Evolutionary conservation across 2,888 invertebrate species (phyloP), one percentile per base, ranked within the genome.

Genomic region (Parthenolecanium corni): DNA sequence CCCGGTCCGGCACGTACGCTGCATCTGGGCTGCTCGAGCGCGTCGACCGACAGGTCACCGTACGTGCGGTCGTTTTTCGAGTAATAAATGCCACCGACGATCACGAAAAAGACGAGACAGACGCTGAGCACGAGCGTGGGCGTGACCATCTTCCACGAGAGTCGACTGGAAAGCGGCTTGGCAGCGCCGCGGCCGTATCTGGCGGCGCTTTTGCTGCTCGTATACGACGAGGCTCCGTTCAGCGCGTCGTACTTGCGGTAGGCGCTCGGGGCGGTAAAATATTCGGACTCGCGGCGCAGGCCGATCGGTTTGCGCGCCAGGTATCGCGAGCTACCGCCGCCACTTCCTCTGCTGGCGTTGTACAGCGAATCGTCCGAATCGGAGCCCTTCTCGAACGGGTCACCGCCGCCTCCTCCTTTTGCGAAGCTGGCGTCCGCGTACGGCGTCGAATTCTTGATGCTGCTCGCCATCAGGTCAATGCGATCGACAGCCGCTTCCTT

Each of bases 341-440:
- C 14, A 1, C 14, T 40, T n/a, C n/a, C n/a, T n/a, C n/a, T n/a
- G n/a, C n/a, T n/a, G n/a, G n/a, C n/a, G 38, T 18, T n/a, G 14
- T 46, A 58, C 1, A 44, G 24, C 6, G 61, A 51, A 18, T 61
- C 61, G 16, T 61, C 61, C 1, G 61, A 61, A 40, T 61, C 61
- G 9, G 61, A 61, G 14, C 51, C 61, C 21, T 40, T 61, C 23
- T 61, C 61, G 6, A 61, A 61, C 4, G 61, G 61, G 38, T 61
- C 61, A 20, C 38, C n/a, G 31, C 31, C 31, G 9, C 31, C 31
- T 6, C 31, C 31, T 6, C 31, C 31, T 31, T 31, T 31, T 9
- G 9, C 31, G 31, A 6, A 31, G 31, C 9, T 31, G 5, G 31
- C 42, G 16, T 54, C 54, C 12, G n/a, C 12, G 11, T 36, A 40